A percentile compares a stretch with the other conserved stretches of the same genome.
These are phyloP conservation scores for Porites cylindrica DNA, from an alignment of 92 coral and sea anemone species.

Conservation along the genomic window DNA sequence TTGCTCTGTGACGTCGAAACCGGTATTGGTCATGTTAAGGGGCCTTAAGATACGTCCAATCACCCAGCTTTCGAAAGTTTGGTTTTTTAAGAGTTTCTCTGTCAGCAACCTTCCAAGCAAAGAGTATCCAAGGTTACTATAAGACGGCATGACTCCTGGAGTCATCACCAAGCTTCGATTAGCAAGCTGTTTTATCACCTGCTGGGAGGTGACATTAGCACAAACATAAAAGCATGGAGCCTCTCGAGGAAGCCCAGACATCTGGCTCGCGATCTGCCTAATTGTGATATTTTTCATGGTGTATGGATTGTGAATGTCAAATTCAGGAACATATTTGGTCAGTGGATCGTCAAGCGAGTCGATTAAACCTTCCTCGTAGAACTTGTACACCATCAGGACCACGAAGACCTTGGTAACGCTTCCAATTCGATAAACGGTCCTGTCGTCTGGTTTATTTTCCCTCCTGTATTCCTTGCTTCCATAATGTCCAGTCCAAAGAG, in stretches of 20 bases:
- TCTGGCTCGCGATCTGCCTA: conserved; percentile 69
- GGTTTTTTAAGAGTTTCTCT: conserved; percentile 36
- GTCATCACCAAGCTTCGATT: conserved; percentile 63
- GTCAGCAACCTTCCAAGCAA: conserved; percentile 70
- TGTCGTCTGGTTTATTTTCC: conserved; percentile 8
- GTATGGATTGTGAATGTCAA: conserved; percentile 64
- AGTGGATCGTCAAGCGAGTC: conserved; percentile 69
- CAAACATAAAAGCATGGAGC: conserved; percentile 78
- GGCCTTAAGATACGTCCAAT: conserved; percentile 27
- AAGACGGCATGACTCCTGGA: conserved; percentile 65
- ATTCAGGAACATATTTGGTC: conserved; percentile 71
- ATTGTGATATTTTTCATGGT: conserved; percentile 52
- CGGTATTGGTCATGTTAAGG: conserved; percentile 32
- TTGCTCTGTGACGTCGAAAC: conserved; percentile 37
- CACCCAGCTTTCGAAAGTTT: conserved; percentile 49
- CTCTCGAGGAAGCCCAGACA: conserved; percentile 79
- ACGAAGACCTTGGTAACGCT: conserved; percentile 68
- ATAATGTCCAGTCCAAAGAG: conserved; percentile 41
- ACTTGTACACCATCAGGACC: conserved; percentile 58
- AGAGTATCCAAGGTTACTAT: conserved; percentile 75
- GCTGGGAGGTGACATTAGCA: conserved; percentile 42
- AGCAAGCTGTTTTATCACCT: conserved; percentile 54
- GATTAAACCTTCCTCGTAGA: conserved; percentile 62
- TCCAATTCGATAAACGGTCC: conserved; percentile 43
- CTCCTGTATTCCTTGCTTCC: conserved; percentile 33